These are phyloP conservation scores for Melieria picta DNA, from an alignment of 2,888 invertebrate species.

Conservation along the genomic window DNA sequence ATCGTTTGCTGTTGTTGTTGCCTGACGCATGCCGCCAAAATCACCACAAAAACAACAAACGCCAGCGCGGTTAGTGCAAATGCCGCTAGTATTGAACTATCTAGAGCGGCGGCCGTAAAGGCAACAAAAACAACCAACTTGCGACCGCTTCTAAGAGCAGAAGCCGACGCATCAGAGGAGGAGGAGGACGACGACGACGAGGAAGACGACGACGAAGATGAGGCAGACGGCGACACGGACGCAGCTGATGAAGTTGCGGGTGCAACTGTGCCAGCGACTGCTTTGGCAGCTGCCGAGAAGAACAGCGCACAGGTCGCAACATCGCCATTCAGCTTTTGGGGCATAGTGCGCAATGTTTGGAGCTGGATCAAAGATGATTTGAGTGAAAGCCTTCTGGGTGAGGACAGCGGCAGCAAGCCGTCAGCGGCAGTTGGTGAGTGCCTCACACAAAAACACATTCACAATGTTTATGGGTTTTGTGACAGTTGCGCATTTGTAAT, in stretches of 20 bases:
- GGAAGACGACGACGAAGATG: background rate
- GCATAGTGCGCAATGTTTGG: conserved; percentile 57
- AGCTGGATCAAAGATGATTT: conserved; percentile 60
- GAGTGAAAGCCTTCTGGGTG: conserved; percentile 57
- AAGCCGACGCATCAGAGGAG: conserved; percentile 38
- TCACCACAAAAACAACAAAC: conserved; percentile 46
- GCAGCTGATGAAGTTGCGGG: conserved; percentile 43
- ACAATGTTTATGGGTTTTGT: no score
- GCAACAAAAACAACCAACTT: conserved; percentile 33
- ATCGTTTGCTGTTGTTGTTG: conserved; percentile 48
- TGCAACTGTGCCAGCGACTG: conserved; percentile 23
- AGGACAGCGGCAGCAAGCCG: conserved; percentile 23
- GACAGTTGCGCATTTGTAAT: no score
- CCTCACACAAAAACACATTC: no score
- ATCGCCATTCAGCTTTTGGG: conserved; percentile 55
- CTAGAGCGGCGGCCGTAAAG: conserved; percentile 38
- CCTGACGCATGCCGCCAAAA: conserved; percentile 50
- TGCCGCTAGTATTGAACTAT: conserved; percentile 28
- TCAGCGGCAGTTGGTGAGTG: conserved; percentile 50
- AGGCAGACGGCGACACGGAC: conserved; percentile 6
- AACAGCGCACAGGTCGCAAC: conserved; percentile 38
- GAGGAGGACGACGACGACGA: conserved; percentile 37
- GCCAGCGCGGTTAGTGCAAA: conserved; percentile 27
- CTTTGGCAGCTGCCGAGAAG: conserved; percentile 20
- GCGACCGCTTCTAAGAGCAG: conserved; percentile 37